Conservation (phyloP, 2,113 vertebrate genomes). For the Syrrhaptes paradoxus region DNA sequence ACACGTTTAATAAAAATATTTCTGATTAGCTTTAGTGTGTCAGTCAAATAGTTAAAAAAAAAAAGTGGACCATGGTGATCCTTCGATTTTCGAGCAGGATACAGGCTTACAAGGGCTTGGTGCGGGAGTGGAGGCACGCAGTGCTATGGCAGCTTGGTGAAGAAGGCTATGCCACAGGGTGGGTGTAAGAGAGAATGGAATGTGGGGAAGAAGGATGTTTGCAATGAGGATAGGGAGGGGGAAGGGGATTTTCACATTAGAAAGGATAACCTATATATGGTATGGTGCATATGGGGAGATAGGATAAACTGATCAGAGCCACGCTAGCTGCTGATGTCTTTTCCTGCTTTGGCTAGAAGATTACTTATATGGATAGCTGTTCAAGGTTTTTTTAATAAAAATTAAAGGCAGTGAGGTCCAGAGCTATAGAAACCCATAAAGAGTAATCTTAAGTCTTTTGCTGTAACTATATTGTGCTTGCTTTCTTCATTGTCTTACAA, state of each 20-base stretch:
- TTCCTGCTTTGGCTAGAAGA: neutral
- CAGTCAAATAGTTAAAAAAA: neutral
- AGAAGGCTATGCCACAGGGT: neutral
- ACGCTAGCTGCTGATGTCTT: neutral
- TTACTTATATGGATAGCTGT: neutral
- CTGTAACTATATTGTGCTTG: neutral
- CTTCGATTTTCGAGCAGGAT: fast-evolving
- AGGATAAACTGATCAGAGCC: neutral
- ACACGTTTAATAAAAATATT: fast-evolving
- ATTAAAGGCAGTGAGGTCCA: neutral
- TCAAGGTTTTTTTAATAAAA: neutral
- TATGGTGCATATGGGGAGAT: neutral
- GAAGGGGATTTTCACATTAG: neutral
- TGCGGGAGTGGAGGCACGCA: fast-evolving
- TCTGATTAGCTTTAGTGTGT: neutral
- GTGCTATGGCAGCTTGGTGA: neutral
- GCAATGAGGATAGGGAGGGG: neutral
- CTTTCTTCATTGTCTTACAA: neutral
- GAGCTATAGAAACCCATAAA: neutral
- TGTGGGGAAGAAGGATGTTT: neutral
- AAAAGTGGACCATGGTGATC: fast-evolving
- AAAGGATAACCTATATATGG: neutral
- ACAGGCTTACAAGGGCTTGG: neutral
- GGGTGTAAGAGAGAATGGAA: conserved; percentile 7
- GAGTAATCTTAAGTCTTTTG: neutral